phyloP scores from a whole-genome alignment of 2,113 vertebrate genomes.

The Oncorhynchus kisutch region DNA sequence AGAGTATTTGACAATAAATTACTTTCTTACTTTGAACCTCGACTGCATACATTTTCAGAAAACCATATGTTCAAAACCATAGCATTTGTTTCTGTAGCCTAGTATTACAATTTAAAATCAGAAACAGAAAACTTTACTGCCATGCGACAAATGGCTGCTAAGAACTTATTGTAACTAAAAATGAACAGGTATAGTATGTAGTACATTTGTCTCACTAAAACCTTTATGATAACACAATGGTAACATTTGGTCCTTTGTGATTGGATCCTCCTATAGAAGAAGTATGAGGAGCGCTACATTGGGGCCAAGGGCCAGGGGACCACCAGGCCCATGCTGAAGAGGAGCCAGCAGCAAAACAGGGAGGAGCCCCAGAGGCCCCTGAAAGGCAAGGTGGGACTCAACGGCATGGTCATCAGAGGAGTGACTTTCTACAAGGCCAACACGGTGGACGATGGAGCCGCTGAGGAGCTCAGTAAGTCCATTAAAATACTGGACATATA shows the following conservation, averaged over 20 bases:
- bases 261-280: slow-evolving; percentile 49
- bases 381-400: slow-evolving; percentile 38
- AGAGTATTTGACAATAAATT: background rate
- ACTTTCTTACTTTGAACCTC: background rate
- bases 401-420: slow-evolving; percentile 72
- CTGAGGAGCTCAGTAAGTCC: slow-evolving; percentile 77
- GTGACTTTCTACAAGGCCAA: slow-evolving; percentile 86
- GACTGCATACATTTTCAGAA: background rate
- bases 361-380: slow-evolving; percentile 12
- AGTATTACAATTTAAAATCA: too few relatives aligned
- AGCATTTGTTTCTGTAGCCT: too few relatives aligned
- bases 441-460: slow-evolving; percentile 69
- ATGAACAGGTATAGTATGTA: background rate
- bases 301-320: slow-evolving; percentile 62
- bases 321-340: slow-evolving; percentile 2
- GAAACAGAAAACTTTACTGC: too few relatives aligned
- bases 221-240: background rate
- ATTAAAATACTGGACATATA: too few relatives aligned
- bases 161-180: too few relatives aligned
- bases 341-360: background rate
- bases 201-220: too few relatives aligned
- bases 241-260: background rate
- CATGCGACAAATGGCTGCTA: too few relatives aligned
- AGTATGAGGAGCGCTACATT: slow-evolving; percentile 79
- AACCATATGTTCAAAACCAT: too few relatives aligned